Evolutionary conservation across 2,113 vertebrate genomes (phyloP), one percentile per base, ranked within the genome.

Genomic region (Dasyornis broadbenti): DNA sequence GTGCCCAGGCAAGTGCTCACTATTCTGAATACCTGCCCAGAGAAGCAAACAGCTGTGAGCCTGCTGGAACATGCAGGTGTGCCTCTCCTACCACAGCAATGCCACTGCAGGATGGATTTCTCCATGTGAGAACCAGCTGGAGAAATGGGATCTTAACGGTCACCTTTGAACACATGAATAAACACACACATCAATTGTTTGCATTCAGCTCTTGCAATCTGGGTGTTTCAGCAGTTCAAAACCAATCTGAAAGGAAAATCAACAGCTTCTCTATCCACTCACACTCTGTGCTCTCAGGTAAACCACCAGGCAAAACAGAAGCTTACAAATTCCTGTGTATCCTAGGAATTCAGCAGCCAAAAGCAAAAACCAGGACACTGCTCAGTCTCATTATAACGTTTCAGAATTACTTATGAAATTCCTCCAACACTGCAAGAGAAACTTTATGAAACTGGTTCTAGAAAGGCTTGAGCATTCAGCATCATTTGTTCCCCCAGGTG

Each of bases 1-100:
- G 96, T 99, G 89, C 99, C 99, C 96, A 99, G 95, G 97, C 99
- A 99, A 83, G 99, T 98, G 64, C 98, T 99, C 93, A 98, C 99
- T 97, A 99, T 98, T 94, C 99, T 97, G 97, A 99, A 99, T 39
- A 99, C 98, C 99, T 99, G 92, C 27, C n/a, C 92, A 50, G 87
- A 59, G 94, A 71, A 27, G 72, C 30, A 81, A 44, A 82, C 4
- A 93, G 86, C 70, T 65, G 53, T 93, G 64, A 60, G 52, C 84
- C 30, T 44, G 71, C 33, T 28, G 52, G 22, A 21, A 52, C 87
- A 42, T 7, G 31, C 52, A 56, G 47, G 4, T 31, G 37, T 71
- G 68, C 49, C 87, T 33, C 65, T 80, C 68, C 72, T 63, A 23
- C 69, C 72, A 23, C 86, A 84, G 69, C 56, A 78, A n/a, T 21